Evolutionary conservation across 1,140 invertebrate genomes (phyloP).

Genomic region (Meloidogyne hapla): DNA sequence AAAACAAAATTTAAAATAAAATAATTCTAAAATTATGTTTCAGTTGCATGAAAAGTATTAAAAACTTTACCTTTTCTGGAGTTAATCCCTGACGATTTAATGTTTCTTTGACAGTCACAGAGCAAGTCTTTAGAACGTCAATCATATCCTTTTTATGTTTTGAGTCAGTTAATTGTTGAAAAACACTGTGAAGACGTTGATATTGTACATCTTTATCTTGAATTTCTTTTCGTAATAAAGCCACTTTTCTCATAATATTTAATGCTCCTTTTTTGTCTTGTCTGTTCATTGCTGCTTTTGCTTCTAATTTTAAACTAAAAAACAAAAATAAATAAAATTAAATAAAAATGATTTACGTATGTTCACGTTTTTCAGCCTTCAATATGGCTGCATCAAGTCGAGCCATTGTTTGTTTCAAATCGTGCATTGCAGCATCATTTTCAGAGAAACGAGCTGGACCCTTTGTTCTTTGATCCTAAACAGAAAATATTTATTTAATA

Average conservation of each 20-base stretch:
- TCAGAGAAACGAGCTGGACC: slow-evolving; percentile 59
- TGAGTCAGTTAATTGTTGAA: slow-evolving; percentile 51
- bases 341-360: slow-evolving; percentile 16
- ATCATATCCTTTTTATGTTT: slow-evolving; percentile 61
- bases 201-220: slow-evolving; percentile 60
- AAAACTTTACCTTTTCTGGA: slow-evolving; percentile 49
- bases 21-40: not conserved
- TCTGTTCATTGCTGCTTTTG: slow-evolving; percentile 40
- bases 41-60: not conserved
- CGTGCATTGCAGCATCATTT: slow-evolving; percentile 59
- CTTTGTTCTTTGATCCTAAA: slow-evolving; percentile 49
- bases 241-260: slow-evolving; percentile 48
- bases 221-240: slow-evolving; percentile 59
- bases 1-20: not conserved
- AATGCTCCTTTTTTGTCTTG: slow-evolving; percentile 53
- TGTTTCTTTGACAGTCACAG: slow-evolving; percentile 56
- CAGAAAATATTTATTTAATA: not conserved
- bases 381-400: slow-evolving; percentile 53
- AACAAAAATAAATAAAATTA: not conserved
- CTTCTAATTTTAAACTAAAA: slow-evolving; percentile 38
- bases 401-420: slow-evolving; percentile 48
- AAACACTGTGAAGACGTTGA: slow-evolving; percentile 48
- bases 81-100: slow-evolving; percentile 53
- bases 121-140: slow-evolving; percentile 55
- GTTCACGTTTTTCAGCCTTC: slow-evolving; percentile 40